These are phyloP conservation scores for Atta texana DNA, from an alignment of 1,140 invertebrate species.

Conservation along the genomic window DNA sequence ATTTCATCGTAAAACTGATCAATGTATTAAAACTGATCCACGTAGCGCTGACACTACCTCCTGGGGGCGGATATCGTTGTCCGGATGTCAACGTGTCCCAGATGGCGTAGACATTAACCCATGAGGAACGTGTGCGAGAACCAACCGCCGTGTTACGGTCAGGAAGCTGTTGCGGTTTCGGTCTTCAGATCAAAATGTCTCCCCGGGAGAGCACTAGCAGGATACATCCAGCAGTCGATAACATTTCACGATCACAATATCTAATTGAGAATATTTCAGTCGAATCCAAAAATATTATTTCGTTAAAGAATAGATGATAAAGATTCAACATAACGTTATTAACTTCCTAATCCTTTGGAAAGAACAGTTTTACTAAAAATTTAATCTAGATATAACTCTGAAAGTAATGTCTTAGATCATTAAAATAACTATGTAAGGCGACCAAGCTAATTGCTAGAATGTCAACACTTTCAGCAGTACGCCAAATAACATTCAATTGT, in stretches of 20 bases:
- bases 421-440: too few relatives aligned
- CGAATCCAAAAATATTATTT: not conserved
- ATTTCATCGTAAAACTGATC: conserved; percentile 39
- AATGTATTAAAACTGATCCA: conserved; percentile 64
- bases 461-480: too few relatives aligned
- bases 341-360: not conserved
- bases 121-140: conserved; percentile 59
- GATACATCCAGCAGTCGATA: conserved; percentile 42
- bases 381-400: too few relatives aligned
- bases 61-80: conserved; percentile 53
- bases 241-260: conserved; percentile 46
- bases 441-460: too few relatives aligned
- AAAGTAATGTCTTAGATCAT: too few relatives aligned
- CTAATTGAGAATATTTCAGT: not conserved
- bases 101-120: conserved; percentile 73
- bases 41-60: conserved; percentile 31
- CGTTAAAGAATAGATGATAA: not conserved
- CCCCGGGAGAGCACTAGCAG: conserved; percentile 14
- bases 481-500: too few relatives aligned
- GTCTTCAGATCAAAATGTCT: conserved; percentile 62
- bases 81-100: conserved; percentile 72
- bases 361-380: too few relatives aligned
- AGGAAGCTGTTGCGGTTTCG: conserved; percentile 72
- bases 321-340: not conserved
- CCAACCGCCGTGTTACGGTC: conserved; percentile 65